These are phyloP conservation scores for Styela clava DNA, from an alignment of 23 tunicate genomes.

Conservation along the genomic window DNA sequence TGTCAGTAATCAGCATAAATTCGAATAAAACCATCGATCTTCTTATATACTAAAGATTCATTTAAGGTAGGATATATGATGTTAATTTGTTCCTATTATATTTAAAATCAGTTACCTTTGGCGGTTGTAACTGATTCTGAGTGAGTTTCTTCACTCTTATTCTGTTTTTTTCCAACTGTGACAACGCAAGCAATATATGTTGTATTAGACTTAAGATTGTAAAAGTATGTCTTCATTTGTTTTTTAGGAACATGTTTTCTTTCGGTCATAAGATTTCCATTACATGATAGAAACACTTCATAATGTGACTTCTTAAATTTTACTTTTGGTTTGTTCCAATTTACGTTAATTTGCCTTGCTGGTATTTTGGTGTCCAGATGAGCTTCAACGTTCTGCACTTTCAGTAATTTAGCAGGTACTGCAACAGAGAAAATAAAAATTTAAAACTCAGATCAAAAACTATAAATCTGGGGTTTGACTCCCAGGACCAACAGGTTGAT, in stretches of 20 bases:
- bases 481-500: no score
- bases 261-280: not conserved
- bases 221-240: not conserved
- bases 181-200: not conserved
- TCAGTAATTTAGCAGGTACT: not conserved
- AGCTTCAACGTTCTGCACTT: not conserved
- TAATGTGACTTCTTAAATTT: not conserved
- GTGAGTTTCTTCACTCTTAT: not conserved
- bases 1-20: no score
- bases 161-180: not conserved
- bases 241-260: not conserved
- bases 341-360: not conserved
- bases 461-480: no score
- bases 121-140: not conserved
- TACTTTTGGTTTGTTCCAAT: not conserved
- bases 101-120: no score
- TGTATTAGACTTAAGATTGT: not conserved
- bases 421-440: no score
- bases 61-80: no score
- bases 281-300: not conserved
- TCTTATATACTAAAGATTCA: no score
- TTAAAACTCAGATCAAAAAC: no score
- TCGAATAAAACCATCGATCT: no score
- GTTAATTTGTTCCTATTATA: no score
- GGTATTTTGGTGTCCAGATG: not conserved